Evolutionary conservation across 2,797 vertebrate genomes (phyloP).

Genomic region (Cichlasoma orientale): DNA sequence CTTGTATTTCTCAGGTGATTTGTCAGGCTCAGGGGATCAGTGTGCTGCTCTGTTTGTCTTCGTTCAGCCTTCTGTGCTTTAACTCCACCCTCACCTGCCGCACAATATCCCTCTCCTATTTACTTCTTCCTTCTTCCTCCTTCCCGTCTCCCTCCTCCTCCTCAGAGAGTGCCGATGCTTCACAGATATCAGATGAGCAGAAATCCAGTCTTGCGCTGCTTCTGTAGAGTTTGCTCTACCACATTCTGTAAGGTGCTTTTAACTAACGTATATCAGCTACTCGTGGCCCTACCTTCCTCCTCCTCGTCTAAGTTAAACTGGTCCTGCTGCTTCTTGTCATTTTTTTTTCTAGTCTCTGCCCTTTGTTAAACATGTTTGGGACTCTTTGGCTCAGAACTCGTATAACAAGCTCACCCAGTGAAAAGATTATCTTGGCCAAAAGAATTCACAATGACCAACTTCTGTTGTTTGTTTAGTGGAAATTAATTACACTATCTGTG

Average conservation of each 20-base stretch:
- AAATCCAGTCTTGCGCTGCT: neutral
- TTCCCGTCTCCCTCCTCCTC: neutral
- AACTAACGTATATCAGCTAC: neutral
- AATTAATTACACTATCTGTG: neutral
- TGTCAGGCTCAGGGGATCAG: conserved; percentile 59
- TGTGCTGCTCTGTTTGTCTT: conserved; percentile 62
- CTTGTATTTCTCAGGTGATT: conserved; percentile 40
- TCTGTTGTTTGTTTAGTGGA: neutral
- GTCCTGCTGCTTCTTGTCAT: conserved; percentile 60
- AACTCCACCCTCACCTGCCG: conserved; percentile 73
- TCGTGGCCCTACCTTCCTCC: conserved; percentile 19
- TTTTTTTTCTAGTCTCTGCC: conserved; percentile 33
- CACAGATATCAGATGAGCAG: neutral
- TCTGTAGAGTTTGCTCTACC: neutral
- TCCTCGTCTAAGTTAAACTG: conserved; percentile 68
- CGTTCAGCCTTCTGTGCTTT: conserved; percentile 56
- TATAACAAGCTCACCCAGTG: conserved; percentile 46
- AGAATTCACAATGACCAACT: neutral
- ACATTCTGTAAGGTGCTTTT: conserved; percentile 8
- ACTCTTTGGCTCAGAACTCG: conserved; percentile 50
- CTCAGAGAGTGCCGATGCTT: neutral
- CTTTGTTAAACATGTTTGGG: conserved; percentile 53
- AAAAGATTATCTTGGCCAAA: neutral
- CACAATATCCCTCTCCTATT: conserved; percentile 13
- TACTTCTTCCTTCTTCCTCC: conserved; percentile 29